Conservation (phyloP, 2,797 vertebrate genomes). For the Sylvilagus floridanus region DNA sequence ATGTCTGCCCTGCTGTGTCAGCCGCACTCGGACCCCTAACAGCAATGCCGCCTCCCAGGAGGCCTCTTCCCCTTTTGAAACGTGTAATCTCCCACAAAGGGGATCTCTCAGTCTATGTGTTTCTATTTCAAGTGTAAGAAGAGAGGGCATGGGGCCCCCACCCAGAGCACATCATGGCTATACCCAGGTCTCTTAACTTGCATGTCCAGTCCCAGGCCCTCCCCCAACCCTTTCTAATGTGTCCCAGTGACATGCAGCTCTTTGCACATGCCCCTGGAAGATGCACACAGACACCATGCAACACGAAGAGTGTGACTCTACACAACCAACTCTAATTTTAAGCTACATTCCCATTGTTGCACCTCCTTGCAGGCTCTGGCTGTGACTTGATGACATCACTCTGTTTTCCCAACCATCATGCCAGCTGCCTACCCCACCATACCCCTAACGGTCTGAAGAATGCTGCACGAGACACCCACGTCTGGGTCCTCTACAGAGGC, state of each 20-base stretch:
- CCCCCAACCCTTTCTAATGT: not conserved
- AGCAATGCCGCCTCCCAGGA: not conserved
- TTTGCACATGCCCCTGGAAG: not conserved
- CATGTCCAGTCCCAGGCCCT: not conserved
- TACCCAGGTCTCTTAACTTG: not conserved
- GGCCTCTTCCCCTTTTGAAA: not conserved
- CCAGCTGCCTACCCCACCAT: not conserved
- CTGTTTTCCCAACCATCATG: not conserved
- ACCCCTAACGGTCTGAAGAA: not conserved
- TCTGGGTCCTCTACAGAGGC: not conserved
- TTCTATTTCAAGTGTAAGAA: not conserved
- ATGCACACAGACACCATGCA: no score
- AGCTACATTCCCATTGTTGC: not conserved
- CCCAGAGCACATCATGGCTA: not conserved
- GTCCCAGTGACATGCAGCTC: not conserved
- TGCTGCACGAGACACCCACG: not conserved
- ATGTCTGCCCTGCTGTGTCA: not conserved
- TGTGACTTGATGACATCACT: no score
- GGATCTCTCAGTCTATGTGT: not conserved
- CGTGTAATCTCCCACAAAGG: not conserved
- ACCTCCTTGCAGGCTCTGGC: not conserved
- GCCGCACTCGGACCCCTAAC: fast-evolving
- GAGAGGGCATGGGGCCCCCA: not conserved
- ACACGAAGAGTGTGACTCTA: not conserved
- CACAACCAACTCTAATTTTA: not conserved